Evolutionary conservation across 2,888 invertebrate species (phyloP), one percentile per base, ranked within the genome.

Genomic region (Drosophila austrosaltans): DNA sequence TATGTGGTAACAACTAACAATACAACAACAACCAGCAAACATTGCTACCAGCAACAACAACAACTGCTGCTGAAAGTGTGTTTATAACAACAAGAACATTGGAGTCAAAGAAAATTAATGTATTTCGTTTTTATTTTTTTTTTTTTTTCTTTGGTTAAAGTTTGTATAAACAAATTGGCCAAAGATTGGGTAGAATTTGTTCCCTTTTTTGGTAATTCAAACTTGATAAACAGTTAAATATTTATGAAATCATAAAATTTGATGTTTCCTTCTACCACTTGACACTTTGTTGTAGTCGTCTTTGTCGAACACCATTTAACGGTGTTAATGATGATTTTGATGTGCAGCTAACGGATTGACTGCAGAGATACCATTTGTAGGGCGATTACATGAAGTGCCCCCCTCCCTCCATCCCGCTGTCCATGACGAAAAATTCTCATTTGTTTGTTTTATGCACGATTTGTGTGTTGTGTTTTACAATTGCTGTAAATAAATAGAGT

Each of bases 211-310:
- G 25, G 53, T 53, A 63, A 60, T 61, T 42, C 53, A 40, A 53
- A 28, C 67, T 25, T 62, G 65, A 22, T 48, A 10, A 3, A 48
- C 4, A 63, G 66, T 77, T 76, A 87, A 88, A 83, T 92, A 91
- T 91, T 91, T 91, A 91, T 90, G 89, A 91, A 91, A 88, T 90
- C 91, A 91, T 91, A 91, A 91, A 92, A 91, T 91, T 91, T 92
- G 86, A 91, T 92, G 91, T 90, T 91, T 91, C 91, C 91, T 90
- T 87, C 69, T 71, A 74, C 77, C 86, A 83, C 83, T 83, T 90
- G 91, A 91, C 90, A 89, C 71, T 88, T 79, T 72, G 65, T 20
- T 44, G 42, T 59, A 54, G 36, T 64, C 62, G 36, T 64, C 62
- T 70, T 72, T 69, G 76, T 67, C 62, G 73, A 76, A 53, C 53